phyloP scores from a whole-genome alignment of 2,888 invertebrate species.

The Stegana nigrithorax region DNA sequence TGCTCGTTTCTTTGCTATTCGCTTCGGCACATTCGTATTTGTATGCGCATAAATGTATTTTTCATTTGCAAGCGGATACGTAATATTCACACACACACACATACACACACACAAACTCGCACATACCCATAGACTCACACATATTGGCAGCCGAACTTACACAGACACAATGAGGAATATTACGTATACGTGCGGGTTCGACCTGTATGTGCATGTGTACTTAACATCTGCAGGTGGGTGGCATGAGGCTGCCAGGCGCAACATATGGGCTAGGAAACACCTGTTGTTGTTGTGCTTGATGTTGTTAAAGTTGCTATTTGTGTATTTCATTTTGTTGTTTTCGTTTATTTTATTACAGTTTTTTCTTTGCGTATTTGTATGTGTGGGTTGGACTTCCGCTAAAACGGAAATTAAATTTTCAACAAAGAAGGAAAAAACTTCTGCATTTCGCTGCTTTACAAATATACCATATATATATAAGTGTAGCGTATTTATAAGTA shows the following conservation, averaged over 20 bases:
- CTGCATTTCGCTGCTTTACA: too few species aligned
- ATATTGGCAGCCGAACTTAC: too few species aligned
- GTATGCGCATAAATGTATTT: background rate
- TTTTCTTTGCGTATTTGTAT: background rate
- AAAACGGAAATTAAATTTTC: slow-evolving; percentile 18
- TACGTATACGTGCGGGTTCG: background rate
- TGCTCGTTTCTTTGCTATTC: background rate
- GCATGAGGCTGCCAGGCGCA: background rate
- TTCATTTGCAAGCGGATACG: background rate
- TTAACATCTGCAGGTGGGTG: background rate
- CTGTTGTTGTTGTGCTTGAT: slow-evolving; percentile 6
- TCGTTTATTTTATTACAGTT: background rate
- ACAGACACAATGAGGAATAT: too few species aligned
- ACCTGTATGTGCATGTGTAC: background rate
- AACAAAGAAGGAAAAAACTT: slow-evolving; percentile 6
- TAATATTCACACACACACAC: background rate
- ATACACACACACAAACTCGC: slow-evolving; percentile 1
- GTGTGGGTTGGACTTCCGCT: slow-evolving; percentile 12
- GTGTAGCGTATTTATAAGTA: too few species aligned
- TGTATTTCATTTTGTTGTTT: background rate
- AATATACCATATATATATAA: too few species aligned
- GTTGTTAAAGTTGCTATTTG: background rate
- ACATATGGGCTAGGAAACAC: slow-evolving; percentile 1
- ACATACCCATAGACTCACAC: background rate
- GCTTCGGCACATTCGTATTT: too few species aligned